Conservation (phyloP, 2,797 vertebrate genomes). For the Hypotaenidia okinawae region DNA sequence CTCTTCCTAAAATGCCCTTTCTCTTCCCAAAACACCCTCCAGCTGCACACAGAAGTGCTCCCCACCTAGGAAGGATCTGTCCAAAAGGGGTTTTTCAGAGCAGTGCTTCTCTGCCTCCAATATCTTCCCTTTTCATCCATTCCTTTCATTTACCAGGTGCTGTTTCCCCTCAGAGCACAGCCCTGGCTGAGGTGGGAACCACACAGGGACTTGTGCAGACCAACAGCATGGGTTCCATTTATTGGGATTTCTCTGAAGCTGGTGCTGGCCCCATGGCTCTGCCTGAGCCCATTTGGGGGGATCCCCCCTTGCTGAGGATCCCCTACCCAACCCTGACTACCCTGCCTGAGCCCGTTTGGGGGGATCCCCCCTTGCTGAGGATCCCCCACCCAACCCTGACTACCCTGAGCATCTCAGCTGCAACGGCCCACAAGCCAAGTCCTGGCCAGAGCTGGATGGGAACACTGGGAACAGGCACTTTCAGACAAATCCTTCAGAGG, state of each 20-base stretch:
- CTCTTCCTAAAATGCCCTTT: background rate
- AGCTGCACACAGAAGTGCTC: background rate
- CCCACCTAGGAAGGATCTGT: background rate
- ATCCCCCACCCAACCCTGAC: background rate
- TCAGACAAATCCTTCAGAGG: background rate
- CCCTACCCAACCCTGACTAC: background rate
- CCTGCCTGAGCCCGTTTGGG: background rate
- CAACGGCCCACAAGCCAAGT: too few species aligned
- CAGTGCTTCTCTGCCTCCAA: background rate
- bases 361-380: background rate
- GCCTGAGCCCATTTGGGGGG: fast-evolving
- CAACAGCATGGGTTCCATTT: background rate
- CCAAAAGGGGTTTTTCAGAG: background rate
- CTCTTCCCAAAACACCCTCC: background rate
- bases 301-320: background rate
- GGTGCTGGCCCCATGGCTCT: background rate
- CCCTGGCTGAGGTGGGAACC: background rate
- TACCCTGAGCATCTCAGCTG: background rate
- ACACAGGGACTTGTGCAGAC: fast-evolving
- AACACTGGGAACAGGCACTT: background rate
- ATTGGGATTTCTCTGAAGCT: background rate
- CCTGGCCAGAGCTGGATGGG: background rate
- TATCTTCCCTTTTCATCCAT: background rate
- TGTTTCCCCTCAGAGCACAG: background rate
- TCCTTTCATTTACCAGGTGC: background rate